These are phyloP conservation scores for Champsocephalus gunnari DNA, from an alignment of 2,797 vertebrate genomes.

Conservation along the genomic window DNA sequence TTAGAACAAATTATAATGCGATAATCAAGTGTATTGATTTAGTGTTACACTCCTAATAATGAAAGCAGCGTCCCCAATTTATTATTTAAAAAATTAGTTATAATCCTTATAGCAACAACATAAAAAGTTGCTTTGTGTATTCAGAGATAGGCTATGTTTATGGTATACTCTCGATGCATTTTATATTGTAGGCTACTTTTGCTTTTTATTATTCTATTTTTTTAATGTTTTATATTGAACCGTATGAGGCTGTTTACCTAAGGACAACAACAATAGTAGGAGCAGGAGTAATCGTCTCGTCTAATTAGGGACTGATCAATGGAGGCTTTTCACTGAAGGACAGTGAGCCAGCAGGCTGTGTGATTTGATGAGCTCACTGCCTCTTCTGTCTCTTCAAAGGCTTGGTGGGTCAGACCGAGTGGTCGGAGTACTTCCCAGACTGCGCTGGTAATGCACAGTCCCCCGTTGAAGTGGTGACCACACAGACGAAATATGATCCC, in stretches of 20 bases:
- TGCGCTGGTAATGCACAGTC: constrained; percentile 90
- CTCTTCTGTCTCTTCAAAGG: constrained; percentile 78
- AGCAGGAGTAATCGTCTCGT: constrained; percentile 31
- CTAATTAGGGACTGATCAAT: constrained; percentile 55
- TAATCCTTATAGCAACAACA: background rate
- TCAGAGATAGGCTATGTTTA: background rate
- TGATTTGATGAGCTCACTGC: constrained; percentile 62
- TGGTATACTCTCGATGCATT: background rate
- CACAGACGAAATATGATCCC: constrained; percentile 79
- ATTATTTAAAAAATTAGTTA: too few species aligned
- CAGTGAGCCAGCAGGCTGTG: constrained; percentile 53
- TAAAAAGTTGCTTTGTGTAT: background rate
- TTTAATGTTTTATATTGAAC: background rate
- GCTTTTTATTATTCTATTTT: background rate
- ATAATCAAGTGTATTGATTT: too few species aligned
- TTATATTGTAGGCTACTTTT: background rate
- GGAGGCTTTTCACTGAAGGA: constrained; percentile 54
- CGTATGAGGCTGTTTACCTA: constrained; percentile 3
- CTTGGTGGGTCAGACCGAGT: constrained; percentile 87
- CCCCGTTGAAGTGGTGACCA: constrained; percentile 87
- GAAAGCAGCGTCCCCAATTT: background rate
- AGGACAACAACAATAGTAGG: background rate
- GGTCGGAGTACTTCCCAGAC: constrained; percentile 85
- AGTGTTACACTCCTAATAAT: too few species aligned
- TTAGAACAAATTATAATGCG: too few species aligned